A percentile compares a stretch with the other conserved stretches of the same genome.
Conservation (phyloP, 2,888 invertebrate genomes). For the Andrena marginata region DNA sequence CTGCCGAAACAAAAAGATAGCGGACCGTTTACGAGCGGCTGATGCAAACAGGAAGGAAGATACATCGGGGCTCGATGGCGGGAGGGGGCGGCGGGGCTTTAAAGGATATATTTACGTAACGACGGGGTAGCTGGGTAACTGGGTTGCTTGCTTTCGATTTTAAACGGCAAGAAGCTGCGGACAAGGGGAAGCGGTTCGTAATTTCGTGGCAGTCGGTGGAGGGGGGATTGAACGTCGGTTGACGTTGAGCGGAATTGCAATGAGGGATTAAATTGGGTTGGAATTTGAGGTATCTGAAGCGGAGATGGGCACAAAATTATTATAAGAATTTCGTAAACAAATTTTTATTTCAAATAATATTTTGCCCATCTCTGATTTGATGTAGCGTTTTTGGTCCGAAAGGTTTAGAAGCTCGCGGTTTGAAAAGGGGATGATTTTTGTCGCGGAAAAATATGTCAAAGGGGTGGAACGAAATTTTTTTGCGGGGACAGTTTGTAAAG, state of each 20-base stretch:
- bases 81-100: background rate
- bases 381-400: no score
- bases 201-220: background rate
- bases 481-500: no score
- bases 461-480: no score
- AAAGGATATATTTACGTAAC: slow-evolving; percentile 24
- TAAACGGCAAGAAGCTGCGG: background rate
- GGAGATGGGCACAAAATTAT: no score
- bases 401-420: no score
- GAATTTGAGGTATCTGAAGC: no score
- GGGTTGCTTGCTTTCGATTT: background rate
- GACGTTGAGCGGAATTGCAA: background rate
- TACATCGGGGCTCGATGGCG: slow-evolving; percentile 12
- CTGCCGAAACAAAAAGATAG: slow-evolving; percentile 66
- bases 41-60: slow-evolving; percentile 51
- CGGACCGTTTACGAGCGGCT: slow-evolving; percentile 55
- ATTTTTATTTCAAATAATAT: no score
- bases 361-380: no score
- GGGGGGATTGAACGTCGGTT: background rate
- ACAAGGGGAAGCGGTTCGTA: background rate
- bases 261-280: no score
- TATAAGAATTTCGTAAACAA: no score
- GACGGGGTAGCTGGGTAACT: background rate
- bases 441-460: no score
- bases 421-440: no score